A percentile compares a stretch with the other conserved stretches of the same genome.
phyloP scores from a whole-genome alignment of 2,797 vertebrate species.

The Antennarius maculatus region DNA sequence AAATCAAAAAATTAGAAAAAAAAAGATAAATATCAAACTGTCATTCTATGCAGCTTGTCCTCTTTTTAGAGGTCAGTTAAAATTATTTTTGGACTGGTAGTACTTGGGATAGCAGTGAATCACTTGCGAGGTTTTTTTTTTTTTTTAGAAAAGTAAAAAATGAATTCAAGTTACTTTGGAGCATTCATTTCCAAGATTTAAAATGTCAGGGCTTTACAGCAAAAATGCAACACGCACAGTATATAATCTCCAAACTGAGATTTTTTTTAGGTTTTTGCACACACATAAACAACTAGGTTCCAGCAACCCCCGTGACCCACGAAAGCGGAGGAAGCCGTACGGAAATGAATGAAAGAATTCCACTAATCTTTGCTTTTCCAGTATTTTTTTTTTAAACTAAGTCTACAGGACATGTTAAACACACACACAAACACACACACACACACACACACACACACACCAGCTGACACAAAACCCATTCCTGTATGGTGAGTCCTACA shows the following conservation, averaged over 20 bases:
- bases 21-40: too few species aligned
- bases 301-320: too few species aligned
- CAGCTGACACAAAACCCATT: too few species aligned
- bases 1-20: too few species aligned
- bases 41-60: conserved; percentile 25
- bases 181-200: conserved; percentile 28
- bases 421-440: too few species aligned
- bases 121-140: conserved; percentile 8
- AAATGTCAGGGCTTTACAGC: conserved; percentile 8
- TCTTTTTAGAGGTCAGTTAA: conserved; percentile 35
- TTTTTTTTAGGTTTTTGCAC: conserved; percentile 15
- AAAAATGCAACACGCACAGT: conserved; percentile 6
- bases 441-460: too few species aligned
- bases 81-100: conserved; percentile 21
- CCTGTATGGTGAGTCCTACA: too few species aligned
- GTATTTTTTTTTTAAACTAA: too few species aligned
- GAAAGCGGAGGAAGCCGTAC: too few species aligned
- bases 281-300: conserved; percentile 13
- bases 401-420: too few species aligned
- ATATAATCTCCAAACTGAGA: conserved; percentile 18
- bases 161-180: not conserved
- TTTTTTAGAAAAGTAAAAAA: not conserved
- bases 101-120: conserved; percentile 22
- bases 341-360: too few species aligned
- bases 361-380: too few species aligned